These are phyloP conservation scores for Romanogobio albipinnatus DNA, from an alignment of 2,113 vertebrate species.

Conservation along the genomic window DNA sequence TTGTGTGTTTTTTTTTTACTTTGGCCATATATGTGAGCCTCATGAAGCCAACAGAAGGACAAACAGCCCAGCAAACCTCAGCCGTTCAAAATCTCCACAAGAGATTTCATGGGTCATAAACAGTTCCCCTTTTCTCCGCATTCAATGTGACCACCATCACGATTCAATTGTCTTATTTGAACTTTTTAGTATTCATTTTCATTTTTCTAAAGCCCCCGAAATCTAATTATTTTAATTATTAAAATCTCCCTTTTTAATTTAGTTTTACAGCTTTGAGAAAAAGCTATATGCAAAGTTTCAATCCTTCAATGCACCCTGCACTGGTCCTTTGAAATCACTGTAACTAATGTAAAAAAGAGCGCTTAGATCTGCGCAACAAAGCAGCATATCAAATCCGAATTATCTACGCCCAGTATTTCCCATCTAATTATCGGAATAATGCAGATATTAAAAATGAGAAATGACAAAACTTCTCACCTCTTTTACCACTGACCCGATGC, in stretches of 20 bases:
- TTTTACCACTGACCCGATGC: conserved; percentile 5
- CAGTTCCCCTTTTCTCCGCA: background rate
- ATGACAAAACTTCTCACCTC: conserved; percentile 17
- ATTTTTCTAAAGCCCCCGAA: background rate
- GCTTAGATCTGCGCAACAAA: conserved; percentile 21
- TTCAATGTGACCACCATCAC: background rate
- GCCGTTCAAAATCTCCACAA: background rate
- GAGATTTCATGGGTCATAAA: background rate
- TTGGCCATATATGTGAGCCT: background rate
- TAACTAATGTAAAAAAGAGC: conserved; percentile 16
- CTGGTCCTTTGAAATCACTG: conserved; percentile 11
- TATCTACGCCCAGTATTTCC: conserved; percentile 12
- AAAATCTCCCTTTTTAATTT: background rate
- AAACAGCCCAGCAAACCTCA: background rate
- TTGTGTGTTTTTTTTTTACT: background rate
- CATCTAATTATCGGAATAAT: conserved; percentile 27
- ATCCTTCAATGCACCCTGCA: background rate
- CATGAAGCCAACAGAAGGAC: background rate
- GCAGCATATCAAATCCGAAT: conserved; percentile 26
- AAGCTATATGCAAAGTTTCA: background rate
- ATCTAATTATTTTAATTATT: background rate
- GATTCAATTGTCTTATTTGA: background rate
- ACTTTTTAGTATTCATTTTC: background rate
- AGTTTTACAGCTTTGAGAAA: background rate
- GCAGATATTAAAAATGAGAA: background rate